Evolutionary conservation across 2,888 invertebrate genomes (phyloP), one percentile per base, ranked within the genome.

Genomic region (Drosophila atripex): DNA sequence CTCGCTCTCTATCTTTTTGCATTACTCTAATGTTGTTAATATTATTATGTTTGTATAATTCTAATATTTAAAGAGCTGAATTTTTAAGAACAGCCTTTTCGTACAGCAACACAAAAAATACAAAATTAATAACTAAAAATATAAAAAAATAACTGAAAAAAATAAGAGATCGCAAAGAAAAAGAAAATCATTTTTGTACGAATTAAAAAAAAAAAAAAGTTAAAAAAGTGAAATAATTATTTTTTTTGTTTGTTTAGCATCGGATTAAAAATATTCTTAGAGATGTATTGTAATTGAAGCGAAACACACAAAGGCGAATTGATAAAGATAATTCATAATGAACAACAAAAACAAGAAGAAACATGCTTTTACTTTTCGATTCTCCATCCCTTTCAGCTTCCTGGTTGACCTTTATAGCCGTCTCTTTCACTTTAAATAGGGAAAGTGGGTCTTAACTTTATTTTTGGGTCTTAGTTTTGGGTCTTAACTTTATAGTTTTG

Each of bases 1-100:
- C 38, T 12, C 11, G 1, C 38, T 23, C n/a, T 14, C 11, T 35
- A 14, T 56, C 52, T 64, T 51, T 75, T 71, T 70, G 57, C 77
- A 71, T 80, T 77, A 83, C 72, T 77, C 38, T 78, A 78, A 75
- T 78, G 83, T 87, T 83, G 87, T 87, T 83, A 83, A 83, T 86
- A 86, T 86, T 86, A 80, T 80, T 83, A 80, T 79, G 85, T 80
- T 83, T 84, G 78, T 70, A 84, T 80, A 76, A 78, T 74, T 73
- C 41, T 80, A 72, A 84, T 84, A 76, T 68, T 71, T 85, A 78
- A 85, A 76, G 65, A 63, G 70, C 63, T 63, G 70, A 60, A 30
- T 50, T 38, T 50, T 55, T 35, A 11, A 39, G 14, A 46, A 9
- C 25, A 56, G 14, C 45, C 35, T 35, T 35, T 21, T 18, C 43